Percentiles rank a stretch among this genome's conserved stretches.
These are phyloP conservation scores for Numenius phaeopus DNA, from an alignment of 2,797 vertebrate species.

Conservation along the genomic window DNA sequence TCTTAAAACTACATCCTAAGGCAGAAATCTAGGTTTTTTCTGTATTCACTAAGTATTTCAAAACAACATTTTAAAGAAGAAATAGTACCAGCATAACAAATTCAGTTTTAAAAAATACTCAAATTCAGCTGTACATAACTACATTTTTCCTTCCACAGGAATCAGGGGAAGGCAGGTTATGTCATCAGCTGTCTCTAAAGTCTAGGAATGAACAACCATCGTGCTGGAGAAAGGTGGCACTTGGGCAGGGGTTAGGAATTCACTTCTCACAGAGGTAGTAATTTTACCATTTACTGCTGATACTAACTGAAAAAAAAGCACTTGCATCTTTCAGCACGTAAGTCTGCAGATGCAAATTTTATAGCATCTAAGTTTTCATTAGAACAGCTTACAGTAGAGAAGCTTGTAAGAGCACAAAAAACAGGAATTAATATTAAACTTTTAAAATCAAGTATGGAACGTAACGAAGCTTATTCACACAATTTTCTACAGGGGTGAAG, in stretches of 20 bases:
- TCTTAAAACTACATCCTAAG: not conserved
- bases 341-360: not conserved
- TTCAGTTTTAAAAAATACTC: not conserved
- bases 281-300: not conserved
- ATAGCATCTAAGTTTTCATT: not conserved
- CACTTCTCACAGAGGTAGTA: not conserved
- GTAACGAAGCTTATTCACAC: not conserved
- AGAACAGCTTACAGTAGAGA: not conserved
- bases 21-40: not conserved
- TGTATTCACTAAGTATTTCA: not conserved
- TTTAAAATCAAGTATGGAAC: not conserved
- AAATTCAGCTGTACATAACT: not conserved
- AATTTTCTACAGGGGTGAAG: not conserved
- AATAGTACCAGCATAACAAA: not conserved
- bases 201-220: not conserved
- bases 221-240: rapidly evolving
- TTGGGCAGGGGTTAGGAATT: not conserved
- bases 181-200: not conserved
- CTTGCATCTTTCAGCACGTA: not conserved
- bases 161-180: not conserved
- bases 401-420: not conserved
- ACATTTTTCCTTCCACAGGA: not conserved
- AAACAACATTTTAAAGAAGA: not conserved
- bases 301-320: not conserved
- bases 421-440: not conserved